Conservation (phyloP, 1,140 invertebrate genomes). For the Leptinotarsa texana region DNA sequence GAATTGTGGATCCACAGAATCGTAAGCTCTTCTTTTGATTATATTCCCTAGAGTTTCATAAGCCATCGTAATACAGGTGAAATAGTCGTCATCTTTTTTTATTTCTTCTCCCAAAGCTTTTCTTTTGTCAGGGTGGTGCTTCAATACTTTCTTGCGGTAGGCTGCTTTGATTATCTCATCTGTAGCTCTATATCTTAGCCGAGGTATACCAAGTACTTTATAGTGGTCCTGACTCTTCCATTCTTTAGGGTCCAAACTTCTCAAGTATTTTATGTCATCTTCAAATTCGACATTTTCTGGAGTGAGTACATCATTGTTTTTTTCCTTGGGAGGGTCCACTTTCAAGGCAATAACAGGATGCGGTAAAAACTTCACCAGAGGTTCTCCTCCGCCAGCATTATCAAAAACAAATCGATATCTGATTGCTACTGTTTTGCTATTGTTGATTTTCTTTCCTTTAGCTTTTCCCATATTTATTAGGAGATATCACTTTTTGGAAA, state of each 20-base stretch:
- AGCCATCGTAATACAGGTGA: constrained; percentile 97
- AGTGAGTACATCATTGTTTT: constrained; percentile 59
- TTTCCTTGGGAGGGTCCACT: constrained; percentile 36
- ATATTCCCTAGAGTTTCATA: constrained; percentile 88
- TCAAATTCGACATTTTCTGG: constrained; percentile 67
- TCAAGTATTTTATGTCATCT: constrained; percentile 82
- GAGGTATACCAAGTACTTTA: constrained; percentile 85
- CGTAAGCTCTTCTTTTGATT: constrained; percentile 83
- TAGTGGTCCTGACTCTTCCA: constrained; percentile 99
- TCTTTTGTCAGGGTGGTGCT: constrained; percentile 97
- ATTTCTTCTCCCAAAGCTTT: constrained; percentile 85
- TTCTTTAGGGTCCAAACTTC: constrained; percentile 91
- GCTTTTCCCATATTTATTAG: constrained; percentile 44
- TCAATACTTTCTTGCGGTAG: constrained; percentile 89
- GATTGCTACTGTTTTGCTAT: constrained; percentile 47
- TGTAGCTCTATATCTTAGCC: constrained; percentile 73
- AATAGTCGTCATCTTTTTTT: constrained; percentile 90
- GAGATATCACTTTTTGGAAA: not conserved
- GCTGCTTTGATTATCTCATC: constrained; percentile 93
- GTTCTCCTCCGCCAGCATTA: constrained; percentile 39
- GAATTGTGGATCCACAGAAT: constrained; percentile 94
- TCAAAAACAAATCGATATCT: constrained; percentile 51
- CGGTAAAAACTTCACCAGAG: constrained; percentile 42
- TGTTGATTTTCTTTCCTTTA: constrained; percentile 34
- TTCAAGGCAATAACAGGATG: constrained; percentile 47